phyloP scores from a whole-genome alignment of 2,113 vertebrate species.

The Phrynosoma blainvillii region DNA sequence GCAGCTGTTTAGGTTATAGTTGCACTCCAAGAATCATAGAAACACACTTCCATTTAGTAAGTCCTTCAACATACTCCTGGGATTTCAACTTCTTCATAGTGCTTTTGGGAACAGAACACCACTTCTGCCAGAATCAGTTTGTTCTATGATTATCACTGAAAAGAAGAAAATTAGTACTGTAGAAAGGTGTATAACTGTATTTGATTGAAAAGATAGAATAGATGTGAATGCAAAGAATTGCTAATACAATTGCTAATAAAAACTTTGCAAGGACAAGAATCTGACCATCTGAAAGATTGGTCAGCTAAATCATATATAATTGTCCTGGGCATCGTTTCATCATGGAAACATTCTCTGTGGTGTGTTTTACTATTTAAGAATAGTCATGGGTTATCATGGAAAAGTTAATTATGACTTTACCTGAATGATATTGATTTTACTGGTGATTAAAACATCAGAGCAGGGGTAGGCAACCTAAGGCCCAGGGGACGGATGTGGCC shows the following conservation, averaged over 20 bases:
- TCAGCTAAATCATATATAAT: too few relatives aligned
- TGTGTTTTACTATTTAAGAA: too few relatives aligned
- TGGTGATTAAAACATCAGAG: too few relatives aligned
- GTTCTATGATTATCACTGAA: neutral
- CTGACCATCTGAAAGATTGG: neutral
- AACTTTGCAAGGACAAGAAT: neutral
- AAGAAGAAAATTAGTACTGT: neutral
- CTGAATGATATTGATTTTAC: too few relatives aligned
- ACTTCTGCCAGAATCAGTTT: neutral
- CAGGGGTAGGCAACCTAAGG: too few relatives aligned
- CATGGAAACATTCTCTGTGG: too few relatives aligned
- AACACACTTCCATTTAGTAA: neutral
- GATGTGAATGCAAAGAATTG: too few relatives aligned
- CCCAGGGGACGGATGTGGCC: too few relatives aligned
- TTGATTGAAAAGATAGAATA: neutral
- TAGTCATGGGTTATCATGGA: too few relatives aligned
- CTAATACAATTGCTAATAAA: neutral
- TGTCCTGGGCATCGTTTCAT: too few relatives aligned
- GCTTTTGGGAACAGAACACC: neutral
- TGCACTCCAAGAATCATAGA: fast-evolving
- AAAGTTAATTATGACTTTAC: too few relatives aligned
- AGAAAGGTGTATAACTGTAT: neutral
- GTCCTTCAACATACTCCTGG: neutral
- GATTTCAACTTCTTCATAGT: neutral
- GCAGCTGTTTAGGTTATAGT: neutral